Percentiles rank a stretch among this genome's conserved stretches.
Conservation (phyloP, 1,140 invertebrate genomes). For the Thaumatotibia leucotreta region DNA sequence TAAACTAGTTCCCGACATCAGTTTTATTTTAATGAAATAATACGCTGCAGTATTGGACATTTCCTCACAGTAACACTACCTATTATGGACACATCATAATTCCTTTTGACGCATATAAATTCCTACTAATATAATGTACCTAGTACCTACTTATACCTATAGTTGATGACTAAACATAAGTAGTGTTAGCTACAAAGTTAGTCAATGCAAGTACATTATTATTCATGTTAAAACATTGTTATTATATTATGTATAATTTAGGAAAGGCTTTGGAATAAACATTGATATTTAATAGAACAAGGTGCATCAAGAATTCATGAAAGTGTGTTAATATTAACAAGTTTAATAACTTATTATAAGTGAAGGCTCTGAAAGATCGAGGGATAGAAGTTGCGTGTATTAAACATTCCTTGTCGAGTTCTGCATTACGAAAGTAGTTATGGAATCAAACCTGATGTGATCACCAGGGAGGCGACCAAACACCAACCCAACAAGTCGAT, state of each 20-base stretch:
- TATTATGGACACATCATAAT: not conserved
- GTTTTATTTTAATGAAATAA: not conserved
- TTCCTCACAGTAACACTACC: not conserved
- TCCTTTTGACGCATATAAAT: not conserved
- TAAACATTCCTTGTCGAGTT: not conserved
- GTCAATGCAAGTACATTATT: not conserved
- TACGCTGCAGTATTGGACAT: not conserved
- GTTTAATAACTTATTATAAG: not conserved
- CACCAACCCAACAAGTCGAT: not conserved
- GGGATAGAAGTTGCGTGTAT: conserved; percentile 10
- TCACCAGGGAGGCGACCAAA: not conserved
- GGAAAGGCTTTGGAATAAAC: conserved; percentile 37
- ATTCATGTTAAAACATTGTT: not conserved
- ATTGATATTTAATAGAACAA: conserved; percentile 26
- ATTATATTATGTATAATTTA: not conserved
- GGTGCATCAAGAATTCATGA: conserved; percentile 24
- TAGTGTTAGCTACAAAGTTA: conserved; percentile 1
- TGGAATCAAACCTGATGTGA: not conserved
- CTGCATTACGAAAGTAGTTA: not conserved
- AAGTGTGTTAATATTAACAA: conserved; percentile 3
- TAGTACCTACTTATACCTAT: not conserved
- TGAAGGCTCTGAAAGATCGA: conserved; percentile 5
- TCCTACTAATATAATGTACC: not conserved
- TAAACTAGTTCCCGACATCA: not conserved
- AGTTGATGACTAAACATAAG: not conserved